These are phyloP conservation scores for Pseudoatta argentina DNA, from an alignment of 1,140 invertebrate genomes.

Conservation along the genomic window DNA sequence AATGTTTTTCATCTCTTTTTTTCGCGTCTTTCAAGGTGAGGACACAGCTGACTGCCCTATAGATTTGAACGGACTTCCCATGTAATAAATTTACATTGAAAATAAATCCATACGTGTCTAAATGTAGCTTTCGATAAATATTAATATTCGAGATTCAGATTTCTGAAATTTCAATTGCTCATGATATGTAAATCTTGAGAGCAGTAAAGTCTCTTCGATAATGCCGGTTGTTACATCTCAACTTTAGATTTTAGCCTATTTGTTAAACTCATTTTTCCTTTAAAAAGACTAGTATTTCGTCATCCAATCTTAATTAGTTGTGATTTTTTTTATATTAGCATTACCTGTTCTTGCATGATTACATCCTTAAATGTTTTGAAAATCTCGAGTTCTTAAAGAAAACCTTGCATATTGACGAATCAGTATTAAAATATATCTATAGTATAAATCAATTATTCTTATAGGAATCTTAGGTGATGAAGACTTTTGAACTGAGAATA, in stretches of 20 bases:
- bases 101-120: not conserved
- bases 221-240: not conserved
- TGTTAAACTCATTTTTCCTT: not conserved
- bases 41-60: not conserved
- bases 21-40: not conserved
- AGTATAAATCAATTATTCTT: not conserved
- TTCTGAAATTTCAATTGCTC: not conserved
- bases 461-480: not conserved
- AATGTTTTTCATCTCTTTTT: slow-evolving; percentile 18
- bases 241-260: slow-evolving; percentile 6
- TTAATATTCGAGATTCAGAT: not conserved
- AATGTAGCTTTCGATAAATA: not conserved
- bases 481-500: not conserved
- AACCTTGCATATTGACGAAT: not conserved
- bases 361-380: not conserved
- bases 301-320: not conserved
- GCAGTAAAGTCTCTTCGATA: not conserved
- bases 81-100: not conserved
- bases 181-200: not conserved
- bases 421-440: not conserved
- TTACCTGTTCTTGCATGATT: not conserved
- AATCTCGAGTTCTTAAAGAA: slow-evolving; percentile 1
- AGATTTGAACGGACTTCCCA: not conserved
- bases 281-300: not conserved
- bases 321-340: not conserved